These are phyloP conservation scores for Petrocephalus microphthalmus DNA, from an alignment of 2,113 vertebrate species.

Conservation along the genomic window DNA sequence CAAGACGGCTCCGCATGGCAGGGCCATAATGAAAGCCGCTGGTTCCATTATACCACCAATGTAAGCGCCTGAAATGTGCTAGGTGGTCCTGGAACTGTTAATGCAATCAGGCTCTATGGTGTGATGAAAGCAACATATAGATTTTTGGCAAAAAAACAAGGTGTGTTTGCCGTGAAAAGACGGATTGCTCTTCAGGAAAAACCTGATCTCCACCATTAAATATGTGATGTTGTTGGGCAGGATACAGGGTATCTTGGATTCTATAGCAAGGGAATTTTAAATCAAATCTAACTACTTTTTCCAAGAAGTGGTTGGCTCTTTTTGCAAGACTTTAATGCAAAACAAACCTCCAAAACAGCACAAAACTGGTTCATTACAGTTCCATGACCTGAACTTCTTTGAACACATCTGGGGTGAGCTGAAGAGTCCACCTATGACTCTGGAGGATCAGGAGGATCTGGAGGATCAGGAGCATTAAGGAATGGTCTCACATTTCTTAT, in stretches of 20 bases:
- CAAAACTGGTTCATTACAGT: background rate
- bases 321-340: background rate
- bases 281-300: background rate
- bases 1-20: no score
- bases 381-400: background rate
- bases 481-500: background rate
- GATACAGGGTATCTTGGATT: background rate
- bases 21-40: no score
- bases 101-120: background rate
- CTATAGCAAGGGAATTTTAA: background rate
- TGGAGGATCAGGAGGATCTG: background rate
- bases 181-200: background rate
- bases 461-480: no score
- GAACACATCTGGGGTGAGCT: background rate
- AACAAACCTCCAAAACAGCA: background rate
- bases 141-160: no score
- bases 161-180: background rate
- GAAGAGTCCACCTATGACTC: background rate
- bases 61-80: background rate
- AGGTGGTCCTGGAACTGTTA: background rate
- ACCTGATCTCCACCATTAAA: background rate
- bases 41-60: background rate
- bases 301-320: background rate
- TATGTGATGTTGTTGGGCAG: background rate
- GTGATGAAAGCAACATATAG: background rate